A percentile compares a stretch with the other conserved stretches of the same genome.
Evolutionary conservation across 2,888 invertebrate species (phyloP).

Genomic region (Drosophila picticornis): DNA sequence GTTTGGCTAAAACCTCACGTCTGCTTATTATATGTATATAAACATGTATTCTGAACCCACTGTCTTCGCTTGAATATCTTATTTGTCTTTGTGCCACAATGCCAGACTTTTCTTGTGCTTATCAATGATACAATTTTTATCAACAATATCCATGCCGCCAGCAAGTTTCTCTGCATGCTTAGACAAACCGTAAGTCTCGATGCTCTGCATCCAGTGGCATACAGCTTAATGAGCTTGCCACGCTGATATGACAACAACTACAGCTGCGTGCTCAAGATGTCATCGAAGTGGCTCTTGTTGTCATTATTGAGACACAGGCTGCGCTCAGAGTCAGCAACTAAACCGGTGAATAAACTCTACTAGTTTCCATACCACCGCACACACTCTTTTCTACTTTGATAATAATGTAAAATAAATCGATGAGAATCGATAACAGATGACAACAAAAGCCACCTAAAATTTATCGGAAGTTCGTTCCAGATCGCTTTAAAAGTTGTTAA

Average conservation of each 20-base stretch:
- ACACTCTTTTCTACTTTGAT: background rate
- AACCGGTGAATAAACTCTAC: conserved; percentile 21
- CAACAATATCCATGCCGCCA: conserved; percentile 34
- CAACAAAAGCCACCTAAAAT: background rate
- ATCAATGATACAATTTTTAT: conserved; percentile 41
- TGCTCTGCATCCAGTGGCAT: conserved; percentile 32
- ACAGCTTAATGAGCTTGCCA: conserved; percentile 42
- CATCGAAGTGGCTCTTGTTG: conserved; percentile 27
- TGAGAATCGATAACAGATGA: background rate
- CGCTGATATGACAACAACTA: conserved; percentile 2
- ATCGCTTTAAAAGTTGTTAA: background rate
- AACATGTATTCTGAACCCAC: conserved; percentile 21
- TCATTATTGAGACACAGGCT: conserved; percentile 56
- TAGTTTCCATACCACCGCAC: background rate
- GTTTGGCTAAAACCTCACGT: conserved; percentile 1
- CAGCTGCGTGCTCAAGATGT: conserved; percentile 7
- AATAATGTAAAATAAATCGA: background rate
- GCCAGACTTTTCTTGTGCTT: conserved; percentile 33
- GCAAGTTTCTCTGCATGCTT: background rate
- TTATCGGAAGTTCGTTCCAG: background rate
- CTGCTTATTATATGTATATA: conserved; percentile 18
- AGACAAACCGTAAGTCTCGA: background rate
- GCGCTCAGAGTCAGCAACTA: conserved; percentile 27
- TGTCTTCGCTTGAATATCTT: conserved; percentile 35
- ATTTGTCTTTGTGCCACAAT: conserved; percentile 29